Base-by-base conservation (phyloP, 2,888 invertebrate genomes). In the Zygothrica quintamaculata region DNA sequence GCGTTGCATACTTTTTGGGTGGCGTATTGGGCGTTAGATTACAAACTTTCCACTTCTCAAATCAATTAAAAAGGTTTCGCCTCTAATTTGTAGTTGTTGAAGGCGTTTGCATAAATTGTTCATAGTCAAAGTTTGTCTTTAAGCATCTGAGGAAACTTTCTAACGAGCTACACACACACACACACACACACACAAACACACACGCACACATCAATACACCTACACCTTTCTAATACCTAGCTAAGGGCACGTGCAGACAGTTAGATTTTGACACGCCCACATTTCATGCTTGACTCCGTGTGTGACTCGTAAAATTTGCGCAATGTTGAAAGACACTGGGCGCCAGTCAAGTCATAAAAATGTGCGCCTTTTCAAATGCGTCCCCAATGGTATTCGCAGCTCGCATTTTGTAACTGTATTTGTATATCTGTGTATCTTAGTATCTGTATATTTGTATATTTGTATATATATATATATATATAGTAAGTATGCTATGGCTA, bases 281-380 rank as follows among this genome's bases (percentile, higher is more conserved):
- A 44, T 52, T 44, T 40, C 56, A 43, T 44, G 55, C 64, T 56
- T 31, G 43, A 65, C 46, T 31, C 37, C 40, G 44, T 48, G 26
- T 26, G 50, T 22, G 18, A 22, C 65, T 80, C 77, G 70, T 77
- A 77, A 77, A 78, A 66, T 73, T 22, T n/a, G 51, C 61, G 65
- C 73, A 62, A 70, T 61, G 64, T 74, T 58, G 52, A 43, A 78
- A 77, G 77, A 77, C 65, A 66, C 64, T 80, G 70, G 77, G 77
- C 77, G 77, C 77, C 77, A 77, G 77, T 61, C 60, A 60, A 58
- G 75, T 75, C 81, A 56, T 77, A 77, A 77, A 77, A 81, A 50
- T 70, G 69, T 69, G 57, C 51, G 68, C 58, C 61, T 61, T 46
- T 52, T 44, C 46, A 51, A 65, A 62, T 44, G 50, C 42, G 31